Base-by-base conservation (phyloP, 2,113 vertebrate genomes). In the Eretmochelys imbricata region DNA sequence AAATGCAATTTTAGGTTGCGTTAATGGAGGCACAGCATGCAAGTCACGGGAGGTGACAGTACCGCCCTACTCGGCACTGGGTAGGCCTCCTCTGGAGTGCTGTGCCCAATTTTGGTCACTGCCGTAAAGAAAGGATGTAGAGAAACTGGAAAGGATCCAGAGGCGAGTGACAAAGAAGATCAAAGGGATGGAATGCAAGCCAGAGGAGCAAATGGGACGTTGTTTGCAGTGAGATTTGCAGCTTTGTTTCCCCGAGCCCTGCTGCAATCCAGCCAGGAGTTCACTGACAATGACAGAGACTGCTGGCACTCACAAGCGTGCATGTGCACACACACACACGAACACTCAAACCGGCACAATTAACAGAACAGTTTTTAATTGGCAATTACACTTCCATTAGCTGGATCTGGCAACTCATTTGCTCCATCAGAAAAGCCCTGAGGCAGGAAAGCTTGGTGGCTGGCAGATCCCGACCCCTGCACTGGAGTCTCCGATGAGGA, bases 311-410 rank as follows among this genome's bases (percentile, higher is more conserved):
- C 76, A 4, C 80, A 46, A 50, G 9, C 2, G 1, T 79, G 83
- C 13, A 4, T 57, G 59, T 6, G 59, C 53, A 3, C 20, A 8
- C 53, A 59, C 25, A 27, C 75, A 82, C 91, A 65, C 2, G 54
- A 97, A 96, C 83, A 88, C 97, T 95, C 91, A 78, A 93, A 89
- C 80, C 95, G 85, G 94, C 72, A 95, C 96, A 96, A 97, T 98
- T 97, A 98, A 95, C 93, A 86, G 97, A 94, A 96, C 92, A 95
- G 96, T 87, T 97, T 98, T 97, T 97, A 98, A 98, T 98, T 97
- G 97, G 89, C 97, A 97, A 97, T 98, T 98, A 96, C 95, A 95
- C 91, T 97, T 96, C 97, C 97, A 97, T 97, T 97, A 96, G 75
- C 91, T 80, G 95, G 82, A 88, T 75, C 95, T 97, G 97, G 96